Evolutionary conservation across 2,797 vertebrate genomes (phyloP).

Genomic region (Sebastiscus tertius): DNA sequence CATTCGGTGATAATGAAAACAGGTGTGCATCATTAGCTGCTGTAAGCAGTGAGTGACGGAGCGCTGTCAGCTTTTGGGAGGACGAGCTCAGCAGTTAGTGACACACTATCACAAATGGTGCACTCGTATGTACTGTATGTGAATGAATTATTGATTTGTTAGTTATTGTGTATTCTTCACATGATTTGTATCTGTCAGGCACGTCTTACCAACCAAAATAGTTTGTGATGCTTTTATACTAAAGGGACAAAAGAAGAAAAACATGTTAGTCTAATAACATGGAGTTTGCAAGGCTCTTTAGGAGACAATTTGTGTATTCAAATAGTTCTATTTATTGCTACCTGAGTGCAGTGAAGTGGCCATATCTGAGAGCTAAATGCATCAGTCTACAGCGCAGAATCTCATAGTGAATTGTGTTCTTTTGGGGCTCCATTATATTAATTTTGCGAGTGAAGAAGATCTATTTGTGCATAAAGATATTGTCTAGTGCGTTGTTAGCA

Average conservation of each 20-base stretch:
- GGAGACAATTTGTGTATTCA: not conserved
- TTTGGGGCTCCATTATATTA: not conserved
- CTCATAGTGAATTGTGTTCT: not conserved
- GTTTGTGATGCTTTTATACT: rapidly evolving
- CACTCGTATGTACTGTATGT: not conserved
- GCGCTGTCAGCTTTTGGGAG: not conserved
- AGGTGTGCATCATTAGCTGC: slow-evolving; percentile 2
- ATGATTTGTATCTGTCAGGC: not conserved
- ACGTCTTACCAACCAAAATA: not conserved
- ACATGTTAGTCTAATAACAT: not conserved
- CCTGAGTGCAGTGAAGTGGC: not conserved
- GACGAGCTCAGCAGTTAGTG: not conserved
- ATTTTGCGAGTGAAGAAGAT: not conserved
- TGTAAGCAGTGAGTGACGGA: not conserved
- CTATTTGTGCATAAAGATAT: not conserved
- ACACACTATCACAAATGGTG: not conserved
- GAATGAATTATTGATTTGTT: not conserved
- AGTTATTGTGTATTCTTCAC: not conserved
- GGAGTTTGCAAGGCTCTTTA: not conserved
- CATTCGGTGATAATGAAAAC: not conserved
- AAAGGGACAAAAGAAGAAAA: not conserved
- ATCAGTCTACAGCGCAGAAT: not conserved
- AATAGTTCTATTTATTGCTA: not conserved
- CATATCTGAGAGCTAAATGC: not conserved
- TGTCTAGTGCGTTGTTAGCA: not conserved